Evolutionary conservation across 2,888 invertebrate genomes (phyloP).

Genomic region (Eremobia ochroleuca): DNA sequence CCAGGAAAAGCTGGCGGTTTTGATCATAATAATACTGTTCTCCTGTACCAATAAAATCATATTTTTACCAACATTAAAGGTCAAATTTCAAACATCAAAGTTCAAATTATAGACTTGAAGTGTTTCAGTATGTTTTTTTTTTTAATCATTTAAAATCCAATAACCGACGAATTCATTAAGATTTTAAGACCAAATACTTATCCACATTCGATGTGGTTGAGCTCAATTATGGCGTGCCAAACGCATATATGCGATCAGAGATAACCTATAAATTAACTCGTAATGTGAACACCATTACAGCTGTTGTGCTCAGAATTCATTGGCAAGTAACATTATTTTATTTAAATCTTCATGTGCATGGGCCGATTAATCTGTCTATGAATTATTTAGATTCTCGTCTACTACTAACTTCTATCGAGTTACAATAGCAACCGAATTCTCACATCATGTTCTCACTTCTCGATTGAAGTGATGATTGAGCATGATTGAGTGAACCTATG

Average conservation of each 20-base stretch:
- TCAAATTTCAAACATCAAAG: no score
- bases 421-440: not conserved
- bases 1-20: constrained; percentile 17
- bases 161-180: not conserved
- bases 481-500: constrained; percentile 10
- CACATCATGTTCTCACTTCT: constrained; percentile 5
- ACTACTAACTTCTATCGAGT: not conserved
- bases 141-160: no score
- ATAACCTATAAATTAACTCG: not conserved
- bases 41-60: not conserved
- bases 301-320: not conserved
- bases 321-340: not conserved
- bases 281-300: not conserved
- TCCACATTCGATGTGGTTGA: constrained; percentile 1
- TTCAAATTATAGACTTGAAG: not conserved
- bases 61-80: not conserved
- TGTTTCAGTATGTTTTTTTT: no score
- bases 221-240: not conserved
- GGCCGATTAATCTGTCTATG: not conserved
- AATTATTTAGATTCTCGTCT: not conserved
- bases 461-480: constrained; percentile 34
- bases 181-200: not conserved
- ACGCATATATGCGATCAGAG: not conserved
- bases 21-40: constrained; percentile 15
- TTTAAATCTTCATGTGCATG: no score